phyloP scores from a whole-genome alignment of 2,888 invertebrate species.

The Anodontia alba region DNA sequence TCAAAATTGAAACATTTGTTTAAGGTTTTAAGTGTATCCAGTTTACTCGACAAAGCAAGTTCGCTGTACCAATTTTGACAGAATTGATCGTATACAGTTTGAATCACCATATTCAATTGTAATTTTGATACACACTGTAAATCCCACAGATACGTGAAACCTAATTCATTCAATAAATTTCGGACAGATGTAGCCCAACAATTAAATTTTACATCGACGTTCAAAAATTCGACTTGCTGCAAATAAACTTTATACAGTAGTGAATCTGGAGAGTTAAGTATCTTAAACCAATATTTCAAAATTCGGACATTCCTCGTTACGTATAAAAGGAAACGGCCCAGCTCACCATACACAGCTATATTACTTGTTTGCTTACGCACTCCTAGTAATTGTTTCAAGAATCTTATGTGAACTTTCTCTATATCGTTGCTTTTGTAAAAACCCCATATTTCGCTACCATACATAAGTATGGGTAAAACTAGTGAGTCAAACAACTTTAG shows the following conservation, averaged over 20 bases:
- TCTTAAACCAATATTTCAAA: conserved; percentile 5
- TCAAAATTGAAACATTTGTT: not conserved
- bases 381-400: not conserved
- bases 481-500: not conserved
- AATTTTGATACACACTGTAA: not conserved
- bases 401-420: conserved; percentile 4
- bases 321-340: not conserved
- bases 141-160: not conserved
- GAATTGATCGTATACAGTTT: not conserved
- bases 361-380: not conserved
- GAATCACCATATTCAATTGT: not conserved
- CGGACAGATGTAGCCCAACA: not conserved
- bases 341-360: conserved; percentile 5
- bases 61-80: not conserved
- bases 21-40: not conserved
- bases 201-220: not conserved
- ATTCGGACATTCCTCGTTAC: not conserved
- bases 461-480: conserved; percentile 1
- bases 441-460: conserved; percentile 3
- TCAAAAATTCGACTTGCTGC: not conserved
- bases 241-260: not conserved
- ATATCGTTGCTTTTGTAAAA: not conserved
- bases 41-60: not conserved
- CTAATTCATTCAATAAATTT: not conserved
- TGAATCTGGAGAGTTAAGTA: not conserved